phyloP scores from a whole-genome alignment of 1,140 invertebrate species.

The Trichonephila clavipes region DNA sequence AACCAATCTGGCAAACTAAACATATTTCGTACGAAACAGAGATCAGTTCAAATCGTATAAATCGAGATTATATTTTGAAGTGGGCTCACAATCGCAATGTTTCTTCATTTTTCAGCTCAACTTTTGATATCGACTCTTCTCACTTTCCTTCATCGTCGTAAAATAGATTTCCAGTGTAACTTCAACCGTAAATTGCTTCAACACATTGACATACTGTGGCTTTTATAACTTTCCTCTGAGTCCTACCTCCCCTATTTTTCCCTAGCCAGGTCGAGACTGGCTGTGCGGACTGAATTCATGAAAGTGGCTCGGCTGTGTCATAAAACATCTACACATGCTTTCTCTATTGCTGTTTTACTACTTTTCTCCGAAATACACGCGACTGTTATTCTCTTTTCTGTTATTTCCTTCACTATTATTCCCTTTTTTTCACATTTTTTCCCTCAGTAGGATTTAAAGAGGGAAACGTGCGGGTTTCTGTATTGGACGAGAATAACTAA shows the following conservation, averaged over 20 bases:
- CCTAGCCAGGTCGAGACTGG: neutral
- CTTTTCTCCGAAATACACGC: slow-evolving; percentile 62
- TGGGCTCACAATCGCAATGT: neutral
- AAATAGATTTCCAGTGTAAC: slow-evolving; percentile 73
- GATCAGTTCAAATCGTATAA: slow-evolving; percentile 25
- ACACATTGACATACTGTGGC: slow-evolving; percentile 72
- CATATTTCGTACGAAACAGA: neutral
- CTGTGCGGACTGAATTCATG: slow-evolving; percentile 61
- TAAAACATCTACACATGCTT: slow-evolving; percentile 66
- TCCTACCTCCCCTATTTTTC: neutral
- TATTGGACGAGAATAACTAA: slow-evolving; percentile 64
- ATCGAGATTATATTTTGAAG: slow-evolving; percentile 12
- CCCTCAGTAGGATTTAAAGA: slow-evolving; percentile 62
- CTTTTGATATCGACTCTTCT: slow-evolving; percentile 58
- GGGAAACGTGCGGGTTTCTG: slow-evolving; percentile 23
- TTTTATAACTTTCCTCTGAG: slow-evolving; percentile 69
- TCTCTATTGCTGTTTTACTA: slow-evolving; percentile 72
- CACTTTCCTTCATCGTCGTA: slow-evolving; percentile 61
- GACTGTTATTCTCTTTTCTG: slow-evolving; percentile 55
- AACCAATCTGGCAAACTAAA: neutral
- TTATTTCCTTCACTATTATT: slow-evolving; percentile 66
- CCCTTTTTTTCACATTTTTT: slow-evolving; percentile 10
- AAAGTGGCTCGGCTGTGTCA: slow-evolving; percentile 59
- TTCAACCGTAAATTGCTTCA: slow-evolving; percentile 69
- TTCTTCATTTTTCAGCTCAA: slow-evolving; percentile 30